Percentiles rank a stretch among this genome's conserved stretches.
phyloP scores from a whole-genome alignment of 2,113 vertebrate species.

The Rissa tridactyla region DNA sequence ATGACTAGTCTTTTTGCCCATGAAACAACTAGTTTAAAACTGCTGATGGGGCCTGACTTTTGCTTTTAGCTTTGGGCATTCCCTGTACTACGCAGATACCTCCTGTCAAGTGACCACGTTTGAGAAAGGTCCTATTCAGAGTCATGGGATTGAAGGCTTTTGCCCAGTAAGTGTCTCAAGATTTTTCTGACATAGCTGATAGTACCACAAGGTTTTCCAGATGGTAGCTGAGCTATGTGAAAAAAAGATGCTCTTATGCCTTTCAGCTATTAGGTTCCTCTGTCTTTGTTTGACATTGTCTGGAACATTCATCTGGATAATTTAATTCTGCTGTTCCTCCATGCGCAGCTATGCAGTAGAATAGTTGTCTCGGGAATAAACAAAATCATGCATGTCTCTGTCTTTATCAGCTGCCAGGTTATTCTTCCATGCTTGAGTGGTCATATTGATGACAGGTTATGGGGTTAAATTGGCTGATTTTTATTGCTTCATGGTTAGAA shows the following conservation, averaged over 20 bases:
- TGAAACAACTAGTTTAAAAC: not conserved
- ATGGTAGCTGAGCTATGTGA: not conserved
- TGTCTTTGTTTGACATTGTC: not conserved
- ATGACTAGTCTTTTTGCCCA: not conserved
- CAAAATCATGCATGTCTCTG: not conserved
- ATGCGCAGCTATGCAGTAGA: rapidly evolving
- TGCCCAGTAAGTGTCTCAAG: not conserved
- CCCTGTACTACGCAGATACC: not conserved
- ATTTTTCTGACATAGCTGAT: not conserved
- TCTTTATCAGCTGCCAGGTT: not conserved
- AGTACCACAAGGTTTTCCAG: not conserved
- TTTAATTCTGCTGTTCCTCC: not conserved
- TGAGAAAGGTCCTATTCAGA: constrained; percentile 27
- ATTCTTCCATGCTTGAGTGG: not conserved
- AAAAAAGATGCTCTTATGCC: not conserved
- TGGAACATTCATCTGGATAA: not conserved
- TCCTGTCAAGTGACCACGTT: constrained; percentile 17
- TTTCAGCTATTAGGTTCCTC: not conserved
- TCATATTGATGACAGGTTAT: not conserved
- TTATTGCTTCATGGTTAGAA: not conserved
- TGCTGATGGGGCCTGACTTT: not conserved
- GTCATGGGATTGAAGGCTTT: not conserved
- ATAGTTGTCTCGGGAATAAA: not conserved
- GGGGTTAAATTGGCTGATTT: not conserved
- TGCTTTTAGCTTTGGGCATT: not conserved